Conservation (phyloP, 2,888 invertebrate species). For the Tholera decimalis region DNA sequence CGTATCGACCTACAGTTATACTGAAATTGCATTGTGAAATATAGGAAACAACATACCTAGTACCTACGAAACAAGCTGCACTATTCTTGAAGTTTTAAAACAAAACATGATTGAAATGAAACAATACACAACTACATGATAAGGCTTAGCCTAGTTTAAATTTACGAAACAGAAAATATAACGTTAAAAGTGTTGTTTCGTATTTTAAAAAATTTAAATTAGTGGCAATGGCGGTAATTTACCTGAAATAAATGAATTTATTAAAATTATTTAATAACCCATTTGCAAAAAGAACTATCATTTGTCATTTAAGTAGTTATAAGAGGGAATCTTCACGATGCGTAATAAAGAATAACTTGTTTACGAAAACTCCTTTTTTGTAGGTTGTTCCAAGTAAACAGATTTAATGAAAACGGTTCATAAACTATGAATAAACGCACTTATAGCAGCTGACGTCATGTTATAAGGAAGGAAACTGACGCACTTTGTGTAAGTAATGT, state of each 20-base stretch:
- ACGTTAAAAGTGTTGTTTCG: no score
- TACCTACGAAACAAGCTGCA: slow-evolving; percentile 17
- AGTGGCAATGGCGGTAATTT: no score
- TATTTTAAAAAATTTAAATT: no score
- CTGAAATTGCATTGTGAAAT: slow-evolving; percentile 45
- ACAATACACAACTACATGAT: no score
- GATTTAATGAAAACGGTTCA: slow-evolving; percentile 24
- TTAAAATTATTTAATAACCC: no score
- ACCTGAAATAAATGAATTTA: no score
- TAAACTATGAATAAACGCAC: slow-evolving; percentile 55
- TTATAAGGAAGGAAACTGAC: slow-evolving; percentile 61
- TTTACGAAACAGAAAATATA: no score
- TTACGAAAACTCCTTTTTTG: slow-evolving; percentile 15
- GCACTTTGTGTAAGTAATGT: slow-evolving; percentile 12
- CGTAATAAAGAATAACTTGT: slow-evolving; percentile 22
- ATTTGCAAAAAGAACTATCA: no score
- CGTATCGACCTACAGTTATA: slow-evolving; percentile 56
- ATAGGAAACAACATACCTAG: slow-evolving; percentile 12
- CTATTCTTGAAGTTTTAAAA: slow-evolving; percentile 11
- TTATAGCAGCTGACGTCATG: slow-evolving; percentile 40
- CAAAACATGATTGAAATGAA: slow-evolving; percentile 26
- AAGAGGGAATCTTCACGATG: slow-evolving; percentile 27
- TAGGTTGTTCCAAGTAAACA: slow-evolving; percentile 27
- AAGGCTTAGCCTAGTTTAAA: no score
- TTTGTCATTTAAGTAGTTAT: background rate